Evolutionary conservation across 2,113 vertebrate genomes (phyloP).

Genomic region (Xenopus borealis): DNA sequence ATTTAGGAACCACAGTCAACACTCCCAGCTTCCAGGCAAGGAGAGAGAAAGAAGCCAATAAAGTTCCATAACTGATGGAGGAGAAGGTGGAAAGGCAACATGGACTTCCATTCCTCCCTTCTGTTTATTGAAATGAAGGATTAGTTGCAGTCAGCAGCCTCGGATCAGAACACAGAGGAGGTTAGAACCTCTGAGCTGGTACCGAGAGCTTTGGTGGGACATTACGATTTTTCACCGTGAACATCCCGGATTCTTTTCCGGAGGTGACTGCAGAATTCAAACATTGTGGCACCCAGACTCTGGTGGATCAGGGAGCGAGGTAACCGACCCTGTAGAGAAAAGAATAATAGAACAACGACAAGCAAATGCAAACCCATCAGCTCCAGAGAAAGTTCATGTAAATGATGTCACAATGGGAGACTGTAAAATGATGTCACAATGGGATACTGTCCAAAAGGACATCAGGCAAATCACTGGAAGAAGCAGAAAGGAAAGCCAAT

Average conservation of each 20-base stretch:
- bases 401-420: too few species aligned
- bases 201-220: constrained; percentile 30
- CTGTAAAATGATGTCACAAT: too few species aligned
- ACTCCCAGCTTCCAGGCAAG: too few species aligned
- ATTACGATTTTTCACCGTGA: constrained; percentile 26
- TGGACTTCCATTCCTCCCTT: neutral
- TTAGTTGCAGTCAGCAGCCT: neutral
- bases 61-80: too few species aligned
- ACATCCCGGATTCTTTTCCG: constrained; percentile 78
- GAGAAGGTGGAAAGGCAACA: too few species aligned
- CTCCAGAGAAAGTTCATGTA: too few species aligned
- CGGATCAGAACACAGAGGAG: neutral
- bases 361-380: too few species aligned
- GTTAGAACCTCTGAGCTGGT: neutral
- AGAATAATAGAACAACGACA: neutral
- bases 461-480: too few species aligned
- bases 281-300: constrained; percentile 93
- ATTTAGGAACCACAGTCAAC: too few species aligned
- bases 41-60: too few species aligned
- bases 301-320: constrained; percentile 96
- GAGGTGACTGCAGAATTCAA: constrained; percentile 88
- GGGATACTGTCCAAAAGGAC: too few species aligned
- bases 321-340: constrained; percentile 75
- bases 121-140: neutral
- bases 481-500: too few species aligned